Conservation (phyloP, 2,888 invertebrate species). For the Mamestra brassicae region DNA sequence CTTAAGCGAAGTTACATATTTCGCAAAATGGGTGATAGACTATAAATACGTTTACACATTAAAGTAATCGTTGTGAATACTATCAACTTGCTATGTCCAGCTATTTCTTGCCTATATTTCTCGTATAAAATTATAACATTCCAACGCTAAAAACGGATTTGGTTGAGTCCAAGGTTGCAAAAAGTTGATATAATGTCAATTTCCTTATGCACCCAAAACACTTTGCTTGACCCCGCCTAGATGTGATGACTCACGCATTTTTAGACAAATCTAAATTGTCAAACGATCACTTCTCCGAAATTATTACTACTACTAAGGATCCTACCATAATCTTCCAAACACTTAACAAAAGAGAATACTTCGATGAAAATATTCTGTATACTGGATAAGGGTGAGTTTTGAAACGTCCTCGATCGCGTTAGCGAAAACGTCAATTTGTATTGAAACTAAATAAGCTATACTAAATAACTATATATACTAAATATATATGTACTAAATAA, state of each 20-base stretch:
- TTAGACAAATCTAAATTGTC: constrained; percentile 17
- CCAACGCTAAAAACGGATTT: constrained; percentile 34
- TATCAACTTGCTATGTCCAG: constrained; percentile 22
- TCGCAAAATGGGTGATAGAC: constrained; percentile 30
- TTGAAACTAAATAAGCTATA: too few species aligned
- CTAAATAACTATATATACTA: too few species aligned
- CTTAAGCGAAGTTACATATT: constrained; percentile 25
- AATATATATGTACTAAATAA: too few species aligned
- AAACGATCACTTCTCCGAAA: neutral
- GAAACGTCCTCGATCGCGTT: too few species aligned
- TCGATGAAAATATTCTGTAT: too few species aligned
- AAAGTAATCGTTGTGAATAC: constrained; percentile 26
- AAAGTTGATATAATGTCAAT: constrained; percentile 56
- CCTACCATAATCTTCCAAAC: neutral
- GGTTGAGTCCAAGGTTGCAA: constrained; percentile 42
- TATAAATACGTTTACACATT: constrained; percentile 34
- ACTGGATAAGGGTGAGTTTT: too few species aligned
- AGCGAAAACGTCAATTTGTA: too few species aligned
- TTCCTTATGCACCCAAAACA: constrained; percentile 62
- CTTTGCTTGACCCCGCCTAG: constrained; percentile 42
- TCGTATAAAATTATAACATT: constrained; percentile 43
- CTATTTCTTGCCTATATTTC: constrained; percentile 23
- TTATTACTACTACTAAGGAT: neutral
- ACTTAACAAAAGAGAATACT: neutral
- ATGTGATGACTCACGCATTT: constrained; percentile 51